Evolutionary conservation across 2,797 vertebrate species (phyloP).

Genomic region (Dendrocincla tyrannina): DNA sequence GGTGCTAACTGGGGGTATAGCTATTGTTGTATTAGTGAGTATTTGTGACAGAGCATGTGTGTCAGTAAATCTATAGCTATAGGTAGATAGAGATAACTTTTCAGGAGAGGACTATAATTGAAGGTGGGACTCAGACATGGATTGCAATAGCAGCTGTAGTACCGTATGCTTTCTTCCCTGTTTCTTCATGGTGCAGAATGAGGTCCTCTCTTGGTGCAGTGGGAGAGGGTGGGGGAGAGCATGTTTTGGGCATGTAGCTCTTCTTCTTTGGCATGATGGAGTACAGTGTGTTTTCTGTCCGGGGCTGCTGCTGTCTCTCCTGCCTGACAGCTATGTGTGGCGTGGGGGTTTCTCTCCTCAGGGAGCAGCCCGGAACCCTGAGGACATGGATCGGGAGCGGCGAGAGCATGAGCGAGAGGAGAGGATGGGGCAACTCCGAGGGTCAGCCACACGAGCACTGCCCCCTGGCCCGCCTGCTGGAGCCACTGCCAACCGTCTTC

Average conservation of each 20-base stretch:
- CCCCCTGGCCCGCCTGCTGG: slow-evolving; percentile 86
- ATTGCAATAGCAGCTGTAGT: background rate
- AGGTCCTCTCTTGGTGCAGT: background rate
- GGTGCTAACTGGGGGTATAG: background rate
- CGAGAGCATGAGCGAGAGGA: slow-evolving; percentile 91
- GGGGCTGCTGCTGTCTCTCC: background rate
- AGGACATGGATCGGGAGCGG: slow-evolving; percentile 91
- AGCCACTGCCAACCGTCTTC: slow-evolving; percentile 86
- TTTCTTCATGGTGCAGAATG: background rate
- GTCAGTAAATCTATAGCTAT: background rate
- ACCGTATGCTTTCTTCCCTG: background rate
- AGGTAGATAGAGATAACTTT: background rate
- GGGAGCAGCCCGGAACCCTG: slow-evolving; percentile 92
- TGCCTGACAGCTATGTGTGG: background rate
- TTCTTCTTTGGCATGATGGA: background rate
- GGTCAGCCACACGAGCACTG: slow-evolving; percentile 85
- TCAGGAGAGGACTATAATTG: background rate
- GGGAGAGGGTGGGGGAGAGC: background rate
- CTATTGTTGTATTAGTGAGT: background rate
- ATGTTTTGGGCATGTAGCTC: background rate
- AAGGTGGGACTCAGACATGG: background rate
- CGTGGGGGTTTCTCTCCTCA: slow-evolving; percentile 17
- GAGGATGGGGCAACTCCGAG: slow-evolving; percentile 86
- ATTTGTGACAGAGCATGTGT: background rate
- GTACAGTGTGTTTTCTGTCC: accelerated